These are phyloP conservation scores for Myiotriccus ornatus DNA, from an alignment of 2,797 vertebrate genomes.

Conservation along the genomic window DNA sequence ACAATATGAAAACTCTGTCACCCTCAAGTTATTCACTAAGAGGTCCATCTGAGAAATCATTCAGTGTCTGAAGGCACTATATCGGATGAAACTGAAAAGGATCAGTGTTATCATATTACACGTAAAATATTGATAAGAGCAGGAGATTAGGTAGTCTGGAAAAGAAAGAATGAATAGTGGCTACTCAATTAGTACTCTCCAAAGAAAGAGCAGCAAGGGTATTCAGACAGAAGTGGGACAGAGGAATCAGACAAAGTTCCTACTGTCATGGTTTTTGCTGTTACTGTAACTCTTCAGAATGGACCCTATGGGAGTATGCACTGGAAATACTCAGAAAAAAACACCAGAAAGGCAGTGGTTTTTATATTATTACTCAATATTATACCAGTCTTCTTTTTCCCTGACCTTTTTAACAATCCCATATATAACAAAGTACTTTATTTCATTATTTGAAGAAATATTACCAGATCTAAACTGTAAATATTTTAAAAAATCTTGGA, in stretches of 20 bases:
- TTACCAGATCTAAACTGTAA: not conserved
- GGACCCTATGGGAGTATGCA: not conserved
- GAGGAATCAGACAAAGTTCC: not conserved
- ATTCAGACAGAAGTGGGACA: not conserved
- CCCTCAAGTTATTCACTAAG: not conserved
- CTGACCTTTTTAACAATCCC: not conserved
- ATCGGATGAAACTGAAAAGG: not conserved
- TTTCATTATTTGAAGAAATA: not conserved
- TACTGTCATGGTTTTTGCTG: accelerated
- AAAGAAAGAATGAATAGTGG: not conserved
- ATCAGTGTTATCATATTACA: not conserved
- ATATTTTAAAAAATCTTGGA: not conserved
- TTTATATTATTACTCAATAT: not conserved
- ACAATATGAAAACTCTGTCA: not conserved
- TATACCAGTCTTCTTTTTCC: not conserved
- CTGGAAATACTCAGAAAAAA: not conserved
- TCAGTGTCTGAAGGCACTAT: not conserved
- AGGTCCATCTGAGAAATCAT: not conserved
- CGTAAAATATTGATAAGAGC: not conserved
- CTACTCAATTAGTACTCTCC: not conserved
- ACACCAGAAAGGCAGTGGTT: not conserved
- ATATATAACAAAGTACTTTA: not conserved
- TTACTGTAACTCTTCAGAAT: not conserved
- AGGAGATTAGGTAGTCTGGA: not conserved
- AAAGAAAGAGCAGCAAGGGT: not conserved